Base-by-base conservation (phyloP, 2,797 vertebrate genomes). In the Tiaroga cobitis region DNA sequence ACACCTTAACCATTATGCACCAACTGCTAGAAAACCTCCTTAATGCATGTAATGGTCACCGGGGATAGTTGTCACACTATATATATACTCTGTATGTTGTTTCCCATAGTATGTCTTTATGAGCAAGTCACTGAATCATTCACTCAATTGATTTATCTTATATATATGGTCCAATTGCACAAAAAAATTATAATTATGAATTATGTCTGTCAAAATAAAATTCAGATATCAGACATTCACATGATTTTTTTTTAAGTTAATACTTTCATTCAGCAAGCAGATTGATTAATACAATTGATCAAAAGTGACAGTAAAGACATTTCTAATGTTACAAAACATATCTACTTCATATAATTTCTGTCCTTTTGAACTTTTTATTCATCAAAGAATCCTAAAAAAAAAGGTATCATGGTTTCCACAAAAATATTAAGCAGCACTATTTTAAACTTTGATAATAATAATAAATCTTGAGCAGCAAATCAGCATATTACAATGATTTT, bases 1-100 rank as follows among this genome's bases (percentile, higher is more conserved):
- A 18, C 75, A 70, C 69, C 26, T 82, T 81, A 78, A 85, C 39
- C 37, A 85, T 54, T 61, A 32, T 80, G 74, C 49, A 78, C 37
- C 39, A 74, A 46, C 56, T 80, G 74, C 54, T 82, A 41, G 32
- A 51, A 67, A 68, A 32, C 34, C 76, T 46, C 37, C 77, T 61
- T 65, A 81, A 83, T 87, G 79, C 41, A 77, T 87, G 61, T 26
- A 69, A 15, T 41, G 49, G 24, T 56, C 26, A 68, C 73, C 3
- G 8, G 72, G 56, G 59, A 61, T 83, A 75, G 15, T 29, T 83
- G 72, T 76, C 41, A 76, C 70, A 67, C 4, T 11, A 43, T 43
- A 43, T 11, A 43, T 46, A 46, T 46, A 5, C 46, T 49, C 18
- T 18, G 15, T 49, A 5, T 49, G 46, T 49, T 49, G 15, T 49